phyloP scores from a whole-genome alignment of 1,140 invertebrate species.

The Protaetia brevitarsis region DNA sequence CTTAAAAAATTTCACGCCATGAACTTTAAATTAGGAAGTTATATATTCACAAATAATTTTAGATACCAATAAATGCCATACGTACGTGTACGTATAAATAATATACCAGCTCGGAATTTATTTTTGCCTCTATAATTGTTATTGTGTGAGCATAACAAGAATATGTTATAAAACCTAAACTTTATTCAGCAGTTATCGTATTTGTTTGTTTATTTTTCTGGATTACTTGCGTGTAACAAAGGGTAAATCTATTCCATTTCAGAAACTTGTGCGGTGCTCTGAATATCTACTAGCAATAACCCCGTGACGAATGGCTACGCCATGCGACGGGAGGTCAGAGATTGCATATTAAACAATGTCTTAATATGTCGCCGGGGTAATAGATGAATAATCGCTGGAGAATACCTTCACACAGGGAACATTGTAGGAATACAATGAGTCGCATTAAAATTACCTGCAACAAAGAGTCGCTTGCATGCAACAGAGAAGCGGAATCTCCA shows the following conservation, averaged over 20 bases:
- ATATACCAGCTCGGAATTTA: too few relatives aligned
- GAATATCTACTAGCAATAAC: background rate
- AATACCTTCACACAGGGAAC: conserved; percentile 8
- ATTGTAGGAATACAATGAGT: background rate
- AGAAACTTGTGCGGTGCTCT: background rate
- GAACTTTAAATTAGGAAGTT: too few relatives aligned
- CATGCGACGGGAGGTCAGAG: background rate
- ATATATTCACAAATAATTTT: too few relatives aligned
- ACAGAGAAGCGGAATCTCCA: background rate
- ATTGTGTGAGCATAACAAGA: too few relatives aligned
- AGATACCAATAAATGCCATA: too few relatives aligned
- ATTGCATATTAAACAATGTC: background rate
- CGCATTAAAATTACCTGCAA: background rate
- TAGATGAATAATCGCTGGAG: background rate
- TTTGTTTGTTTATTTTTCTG: too few relatives aligned
- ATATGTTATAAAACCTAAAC: too few relatives aligned
- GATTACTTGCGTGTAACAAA: too few relatives aligned
- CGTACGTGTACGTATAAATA: too few relatives aligned
- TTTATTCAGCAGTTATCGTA: too few relatives aligned
- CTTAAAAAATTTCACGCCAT: too few relatives aligned
- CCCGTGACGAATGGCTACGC: background rate
- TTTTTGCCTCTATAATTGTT: too few relatives aligned
- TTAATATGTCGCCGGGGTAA: conserved; percentile 12
- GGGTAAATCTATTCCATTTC: background rate
- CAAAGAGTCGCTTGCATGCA: background rate